Evolutionary conservation across 53 echinoderm and acorn worm species (phyloP).

Genomic region (Pentamera pediparva): DNA sequence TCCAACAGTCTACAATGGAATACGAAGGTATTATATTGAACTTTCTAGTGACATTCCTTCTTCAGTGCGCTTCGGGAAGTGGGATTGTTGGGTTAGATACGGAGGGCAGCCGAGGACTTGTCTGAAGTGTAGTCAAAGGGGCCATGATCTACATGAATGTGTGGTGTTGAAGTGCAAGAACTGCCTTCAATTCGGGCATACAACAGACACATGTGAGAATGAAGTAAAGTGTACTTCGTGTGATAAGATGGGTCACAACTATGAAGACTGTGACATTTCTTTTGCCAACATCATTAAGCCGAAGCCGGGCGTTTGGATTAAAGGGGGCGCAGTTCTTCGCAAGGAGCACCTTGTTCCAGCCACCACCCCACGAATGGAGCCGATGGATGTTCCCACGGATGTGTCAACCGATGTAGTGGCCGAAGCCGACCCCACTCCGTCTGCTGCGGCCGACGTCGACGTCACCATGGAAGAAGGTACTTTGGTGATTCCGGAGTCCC

Average conservation of each 20-base stretch:
- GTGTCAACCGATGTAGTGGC: no score
- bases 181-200: not conserved
- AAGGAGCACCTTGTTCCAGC: not conserved
- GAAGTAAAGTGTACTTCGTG: not conserved
- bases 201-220: not conserved
- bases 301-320: not conserved
- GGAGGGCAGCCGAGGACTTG: slow-evolving; percentile 13
- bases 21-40: slow-evolving; percentile 29
- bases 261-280: not conserved
- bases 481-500: no score
- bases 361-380: not conserved
- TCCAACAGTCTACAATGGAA: slow-evolving; percentile 33
- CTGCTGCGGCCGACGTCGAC: not conserved
- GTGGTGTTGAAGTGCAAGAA: not conserved
- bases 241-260: not conserved
- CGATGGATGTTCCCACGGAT: not conserved
- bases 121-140: slow-evolving; percentile 12
- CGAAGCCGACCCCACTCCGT: not conserved
- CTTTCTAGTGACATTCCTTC: slow-evolving; percentile 11
- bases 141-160: slow-evolving; percentile 18
- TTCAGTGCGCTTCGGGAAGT: slow-evolving; percentile 16
- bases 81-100: slow-evolving; percentile 43
- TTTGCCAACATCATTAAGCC: not conserved
- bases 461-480: no score
- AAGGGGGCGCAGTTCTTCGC: not conserved